These are phyloP conservation scores for Timema cristinae DNA, from an alignment of 2,888 invertebrate species.

Conservation along the genomic window DNA sequence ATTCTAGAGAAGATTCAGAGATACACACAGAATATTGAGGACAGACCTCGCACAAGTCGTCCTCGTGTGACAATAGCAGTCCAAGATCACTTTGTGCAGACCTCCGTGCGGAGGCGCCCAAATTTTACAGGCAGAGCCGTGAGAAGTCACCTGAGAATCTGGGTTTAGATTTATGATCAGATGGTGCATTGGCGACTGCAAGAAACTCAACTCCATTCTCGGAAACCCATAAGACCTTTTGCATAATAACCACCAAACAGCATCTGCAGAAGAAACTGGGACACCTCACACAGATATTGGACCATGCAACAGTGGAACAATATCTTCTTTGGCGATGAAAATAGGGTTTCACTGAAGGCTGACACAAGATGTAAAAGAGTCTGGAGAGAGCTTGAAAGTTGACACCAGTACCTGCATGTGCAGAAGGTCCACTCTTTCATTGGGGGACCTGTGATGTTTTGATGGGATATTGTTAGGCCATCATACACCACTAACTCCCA, in stretches of 20 bases:
- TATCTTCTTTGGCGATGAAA: neutral
- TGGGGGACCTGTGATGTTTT: too few relatives aligned
- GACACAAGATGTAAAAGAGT: neutral
- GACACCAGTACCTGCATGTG: neutral
- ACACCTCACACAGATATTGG: neutral
- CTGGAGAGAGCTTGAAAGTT: neutral
- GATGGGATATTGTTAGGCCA: too few relatives aligned
- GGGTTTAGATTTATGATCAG: neutral
- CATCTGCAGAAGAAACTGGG: neutral
- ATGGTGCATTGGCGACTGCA: neutral
- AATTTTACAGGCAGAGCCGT: neutral
- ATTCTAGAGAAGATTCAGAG: neutral
- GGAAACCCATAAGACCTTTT: neutral
- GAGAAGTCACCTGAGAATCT: neutral
- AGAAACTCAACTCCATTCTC: neutral
- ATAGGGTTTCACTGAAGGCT: neutral
- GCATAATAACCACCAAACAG: neutral
- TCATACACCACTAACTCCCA: too few relatives aligned
- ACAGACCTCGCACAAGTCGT: slow-evolving; percentile 8
- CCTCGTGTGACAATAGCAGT: slow-evolving; percentile 2
- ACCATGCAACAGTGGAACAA: neutral
- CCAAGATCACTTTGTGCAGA: neutral
- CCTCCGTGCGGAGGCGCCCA: neutral
- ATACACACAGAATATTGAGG: neutral
- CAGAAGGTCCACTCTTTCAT: neutral